Percentiles rank a stretch among this genome's conserved stretches.
These are phyloP conservation scores for Excalfactoria chinensis DNA, from an alignment of 2,113 vertebrate species.

Conservation along the genomic window DNA sequence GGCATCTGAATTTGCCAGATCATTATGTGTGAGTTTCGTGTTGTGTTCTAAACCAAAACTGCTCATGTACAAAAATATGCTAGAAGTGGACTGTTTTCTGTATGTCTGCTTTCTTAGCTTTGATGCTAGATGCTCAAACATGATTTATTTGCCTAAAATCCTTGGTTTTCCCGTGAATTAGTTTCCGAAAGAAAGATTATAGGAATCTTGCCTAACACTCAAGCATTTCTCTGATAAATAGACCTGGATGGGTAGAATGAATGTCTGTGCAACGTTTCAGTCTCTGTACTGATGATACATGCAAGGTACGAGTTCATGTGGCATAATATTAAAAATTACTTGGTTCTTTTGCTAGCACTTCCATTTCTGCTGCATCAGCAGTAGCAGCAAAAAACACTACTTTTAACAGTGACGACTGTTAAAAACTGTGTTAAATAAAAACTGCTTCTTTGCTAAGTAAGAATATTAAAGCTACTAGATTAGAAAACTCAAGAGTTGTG, in stretches of 20 bases:
- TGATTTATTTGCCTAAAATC: no score
- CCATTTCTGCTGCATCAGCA: constrained; percentile 41
- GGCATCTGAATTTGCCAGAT: not conserved
- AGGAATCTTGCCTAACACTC: not conserved
- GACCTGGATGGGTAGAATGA: not conserved
- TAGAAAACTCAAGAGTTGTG: constrained; percentile 58
- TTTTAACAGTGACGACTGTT: constrained; percentile 41
- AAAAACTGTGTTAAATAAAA: constrained; percentile 60
- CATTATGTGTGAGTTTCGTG: not conserved
- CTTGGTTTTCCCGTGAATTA: not conserved
- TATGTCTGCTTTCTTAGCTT: not conserved
- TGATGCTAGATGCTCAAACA: not conserved
- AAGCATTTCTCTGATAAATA: not conserved
- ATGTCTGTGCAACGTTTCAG: constrained; percentile 7
- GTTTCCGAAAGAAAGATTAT: not conserved
- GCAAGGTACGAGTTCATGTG: not conserved
- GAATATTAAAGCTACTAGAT: constrained; percentile 56
- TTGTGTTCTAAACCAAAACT: not conserved
- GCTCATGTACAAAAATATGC: not conserved
- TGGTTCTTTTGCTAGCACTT: not conserved
- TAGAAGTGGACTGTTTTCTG: not conserved
- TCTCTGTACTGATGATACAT: not conserved
- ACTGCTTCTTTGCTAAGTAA: constrained; percentile 55
- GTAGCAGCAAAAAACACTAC: not conserved
- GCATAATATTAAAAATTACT: constrained; percentile 11